Evolutionary conservation across 92 coral and sea anemone genomes (phyloP).

Genomic region (Actinernus sp.): DNA sequence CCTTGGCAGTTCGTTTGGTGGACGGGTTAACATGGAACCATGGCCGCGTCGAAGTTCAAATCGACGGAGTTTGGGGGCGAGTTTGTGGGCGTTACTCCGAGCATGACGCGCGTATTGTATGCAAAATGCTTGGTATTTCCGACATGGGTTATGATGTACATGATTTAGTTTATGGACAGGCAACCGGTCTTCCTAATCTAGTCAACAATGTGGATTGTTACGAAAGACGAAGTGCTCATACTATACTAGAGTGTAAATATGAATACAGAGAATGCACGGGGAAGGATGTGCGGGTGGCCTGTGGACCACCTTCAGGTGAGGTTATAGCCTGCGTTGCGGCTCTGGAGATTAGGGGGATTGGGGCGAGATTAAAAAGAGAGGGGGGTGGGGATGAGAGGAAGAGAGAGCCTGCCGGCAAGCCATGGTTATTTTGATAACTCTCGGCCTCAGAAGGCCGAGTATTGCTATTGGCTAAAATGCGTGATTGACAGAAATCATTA

Average conservation of each 20-base stretch:
- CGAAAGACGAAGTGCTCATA: background rate
- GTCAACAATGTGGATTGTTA: background rate
- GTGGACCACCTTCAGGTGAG: constrained; percentile 46
- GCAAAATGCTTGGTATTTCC: constrained; percentile 31
- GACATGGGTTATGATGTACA: background rate
- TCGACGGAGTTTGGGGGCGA: constrained; percentile 28
- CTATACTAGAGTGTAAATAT: constrained; percentile 23
- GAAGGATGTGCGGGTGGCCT: background rate
- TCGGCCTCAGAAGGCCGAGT: no score
- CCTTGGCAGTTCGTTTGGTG: constrained; percentile 23
- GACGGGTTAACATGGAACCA: constrained; percentile 37
- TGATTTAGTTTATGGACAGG: background rate
- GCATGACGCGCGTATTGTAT: background rate
- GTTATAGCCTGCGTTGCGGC: no score
- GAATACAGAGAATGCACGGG: constrained; percentile 4
- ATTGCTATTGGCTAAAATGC: no score
- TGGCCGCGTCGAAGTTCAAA: constrained; percentile 20
- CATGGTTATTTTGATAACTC: no score
- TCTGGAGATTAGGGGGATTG: no score
- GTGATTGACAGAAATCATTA: no score
- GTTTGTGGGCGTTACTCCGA: background rate
- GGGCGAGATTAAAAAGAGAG: no score
- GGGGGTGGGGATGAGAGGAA: no score
- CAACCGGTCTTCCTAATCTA: background rate
- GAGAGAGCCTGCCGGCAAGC: no score